Evolutionary conservation across 2,797 vertebrate genomes (phyloP), one percentile per base, ranked within the genome.

Genomic region (Thamnophis elegans): DNA sequence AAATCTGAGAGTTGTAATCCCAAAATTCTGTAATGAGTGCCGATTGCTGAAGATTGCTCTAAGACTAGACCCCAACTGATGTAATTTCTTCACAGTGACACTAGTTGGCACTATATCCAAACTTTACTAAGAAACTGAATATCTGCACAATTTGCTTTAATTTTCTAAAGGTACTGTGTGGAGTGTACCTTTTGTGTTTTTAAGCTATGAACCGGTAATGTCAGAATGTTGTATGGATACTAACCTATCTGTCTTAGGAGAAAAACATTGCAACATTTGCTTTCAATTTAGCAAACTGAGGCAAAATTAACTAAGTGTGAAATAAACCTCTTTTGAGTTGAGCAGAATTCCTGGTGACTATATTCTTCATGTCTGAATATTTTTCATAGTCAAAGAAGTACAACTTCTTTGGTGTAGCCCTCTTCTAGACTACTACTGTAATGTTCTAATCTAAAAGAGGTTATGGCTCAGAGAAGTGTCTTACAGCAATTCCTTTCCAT

Each of bases 101-200:
- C 97, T 97, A 98, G 98, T 95, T 95, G 97, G 97, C 32, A 96
- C 97, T 97, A 93, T 87, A 92, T 94, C 95, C 97, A 95, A 96
- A 5, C 13, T 14, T 87, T 59, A 36, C 13, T n/a, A 47, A n/a
- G 32, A n/a, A 60, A 22, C 59, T 53, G 32, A 53, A 26, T 55
- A 20, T 59, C 32, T 14, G 22, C 4, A 58, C 36, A 28, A 88
- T 16, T 16, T 60, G 14, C 20, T 55, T 11, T 13, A 54, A 47
- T 26, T 78, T 91, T 91, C 47, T 2, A 58, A 90, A 68, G 78
- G 12, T 87, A 26, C n/a, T 20, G 51, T 22, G 8, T 22, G 8
- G 60, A 22, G 5, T 53, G 18, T 1, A 47, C 10, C 28, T 10
- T 78, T 5, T 47, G 42, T 26, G 1, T 26, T 12, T 82, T 47